phyloP scores from a whole-genome alignment of 2,113 vertebrate genomes.

The pig (Sus scrofa) region DNA sequence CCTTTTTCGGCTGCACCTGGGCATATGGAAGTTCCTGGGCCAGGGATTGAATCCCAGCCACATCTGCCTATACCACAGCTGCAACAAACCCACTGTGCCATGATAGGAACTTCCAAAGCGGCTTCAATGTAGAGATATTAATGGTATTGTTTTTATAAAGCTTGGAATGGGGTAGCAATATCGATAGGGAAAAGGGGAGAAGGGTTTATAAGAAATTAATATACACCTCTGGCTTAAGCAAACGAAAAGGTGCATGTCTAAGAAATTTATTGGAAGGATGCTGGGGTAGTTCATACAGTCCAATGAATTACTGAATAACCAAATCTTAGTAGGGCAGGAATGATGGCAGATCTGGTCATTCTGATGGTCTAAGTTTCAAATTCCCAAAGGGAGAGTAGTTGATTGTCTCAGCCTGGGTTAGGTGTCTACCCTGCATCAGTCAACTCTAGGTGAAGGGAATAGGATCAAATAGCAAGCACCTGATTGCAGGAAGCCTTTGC shows the following conservation, averaged over 20 bases:
- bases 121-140: not conserved
- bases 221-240: not conserved
- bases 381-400: not conserved
- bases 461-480: not conserved
- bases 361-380: not conserved
- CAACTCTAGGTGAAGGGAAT: not conserved
- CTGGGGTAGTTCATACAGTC: not conserved
- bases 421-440: not conserved
- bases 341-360: not conserved
- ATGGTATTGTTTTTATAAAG: not conserved
- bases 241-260: not conserved
- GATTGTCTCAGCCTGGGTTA: not conserved
- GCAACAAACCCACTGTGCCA: no score
- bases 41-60: no score
- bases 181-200: not conserved
- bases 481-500: not conserved
- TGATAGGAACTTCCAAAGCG: not conserved
- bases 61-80: no score
- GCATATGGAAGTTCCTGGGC: no score
- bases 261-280: slow-evolving; percentile 12
- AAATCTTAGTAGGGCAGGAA: not conserved
- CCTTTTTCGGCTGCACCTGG: no score
- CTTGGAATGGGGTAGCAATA: not conserved
- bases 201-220: not conserved
- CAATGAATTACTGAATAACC: not conserved